Conservation (phyloP, 2,113 vertebrate species). For the Pyrgilauda ruficollis region DNA sequence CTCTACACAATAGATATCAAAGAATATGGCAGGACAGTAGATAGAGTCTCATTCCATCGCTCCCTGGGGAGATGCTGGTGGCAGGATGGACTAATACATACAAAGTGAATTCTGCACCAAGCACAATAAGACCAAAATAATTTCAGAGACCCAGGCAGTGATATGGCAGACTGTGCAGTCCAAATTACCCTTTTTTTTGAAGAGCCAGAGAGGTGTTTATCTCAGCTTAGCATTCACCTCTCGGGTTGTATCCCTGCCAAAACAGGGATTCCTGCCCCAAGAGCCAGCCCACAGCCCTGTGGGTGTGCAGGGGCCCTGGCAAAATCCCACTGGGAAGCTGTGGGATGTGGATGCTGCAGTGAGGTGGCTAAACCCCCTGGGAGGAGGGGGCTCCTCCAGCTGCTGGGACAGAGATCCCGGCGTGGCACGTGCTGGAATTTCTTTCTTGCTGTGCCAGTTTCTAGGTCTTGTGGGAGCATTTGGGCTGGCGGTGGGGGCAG, state of each 20-base stretch:
- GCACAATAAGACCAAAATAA: not conserved
- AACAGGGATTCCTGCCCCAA: accelerated
- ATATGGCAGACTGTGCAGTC: accelerated
- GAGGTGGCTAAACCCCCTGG: not conserved
- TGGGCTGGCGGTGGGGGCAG: not conserved
- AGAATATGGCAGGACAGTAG: not conserved
- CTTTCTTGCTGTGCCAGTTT: slow-evolving; percentile 29
- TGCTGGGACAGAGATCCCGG: not conserved
- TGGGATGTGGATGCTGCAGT: not conserved
- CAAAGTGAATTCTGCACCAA: not conserved
- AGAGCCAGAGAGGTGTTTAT: not conserved
- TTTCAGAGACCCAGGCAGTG: not conserved
- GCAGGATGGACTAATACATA: not conserved
- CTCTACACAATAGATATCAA: not conserved
- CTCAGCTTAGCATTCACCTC: not conserved
- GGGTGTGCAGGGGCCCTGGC: not conserved
- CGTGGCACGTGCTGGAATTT: not conserved
- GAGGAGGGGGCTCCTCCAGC: not conserved
- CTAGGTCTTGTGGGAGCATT: slow-evolving; percentile 10
- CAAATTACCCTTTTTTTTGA: not conserved
- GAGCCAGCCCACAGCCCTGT: not conserved
- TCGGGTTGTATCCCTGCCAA: not conserved
- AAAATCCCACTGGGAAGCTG: not conserved
- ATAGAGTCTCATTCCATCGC: not conserved
- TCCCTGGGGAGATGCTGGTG: not conserved